Evolutionary conservation across 2,113 vertebrate species (phyloP).

Genomic region (Grammomys surdaster): DNA sequence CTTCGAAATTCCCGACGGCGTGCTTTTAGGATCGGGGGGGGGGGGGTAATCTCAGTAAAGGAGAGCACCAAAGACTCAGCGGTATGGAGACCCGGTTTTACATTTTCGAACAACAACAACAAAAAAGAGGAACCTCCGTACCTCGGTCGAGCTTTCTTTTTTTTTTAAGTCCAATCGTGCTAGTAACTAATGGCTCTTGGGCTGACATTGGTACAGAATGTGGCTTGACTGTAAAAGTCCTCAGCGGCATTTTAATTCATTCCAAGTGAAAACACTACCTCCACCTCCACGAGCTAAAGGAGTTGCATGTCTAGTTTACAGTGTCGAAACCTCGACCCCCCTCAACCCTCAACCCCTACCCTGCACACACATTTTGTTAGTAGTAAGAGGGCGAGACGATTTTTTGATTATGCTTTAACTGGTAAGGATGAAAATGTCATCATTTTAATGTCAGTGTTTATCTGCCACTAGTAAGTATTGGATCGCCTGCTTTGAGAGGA

Average conservation of each 20-base stretch:
- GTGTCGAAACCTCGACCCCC: background rate
- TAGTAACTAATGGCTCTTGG: background rate
- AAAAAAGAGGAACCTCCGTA: conserved; percentile 58
- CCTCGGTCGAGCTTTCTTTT: background rate
- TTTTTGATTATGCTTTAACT: background rate
- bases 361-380: background rate
- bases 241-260: background rate
- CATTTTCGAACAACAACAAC: background rate
- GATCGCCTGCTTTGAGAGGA: background rate
- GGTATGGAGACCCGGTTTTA: conserved; percentile 9
- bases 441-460: background rate
- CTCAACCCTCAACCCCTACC: too few relatives aligned
- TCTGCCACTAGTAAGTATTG: background rate
- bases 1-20: background rate
- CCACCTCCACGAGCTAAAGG: too few relatives aligned
- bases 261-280: background rate
- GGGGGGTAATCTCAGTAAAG: background rate
- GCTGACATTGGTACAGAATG: background rate
- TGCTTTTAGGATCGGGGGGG: background rate
- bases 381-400: background rate
- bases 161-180: background rate
- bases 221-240: background rate
- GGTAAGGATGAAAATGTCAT: background rate
- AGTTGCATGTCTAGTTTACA: background rate
- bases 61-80: background rate